Conservation (phyloP, 2,113 vertebrate species). For the Xiphophorus maculatus region DNA sequence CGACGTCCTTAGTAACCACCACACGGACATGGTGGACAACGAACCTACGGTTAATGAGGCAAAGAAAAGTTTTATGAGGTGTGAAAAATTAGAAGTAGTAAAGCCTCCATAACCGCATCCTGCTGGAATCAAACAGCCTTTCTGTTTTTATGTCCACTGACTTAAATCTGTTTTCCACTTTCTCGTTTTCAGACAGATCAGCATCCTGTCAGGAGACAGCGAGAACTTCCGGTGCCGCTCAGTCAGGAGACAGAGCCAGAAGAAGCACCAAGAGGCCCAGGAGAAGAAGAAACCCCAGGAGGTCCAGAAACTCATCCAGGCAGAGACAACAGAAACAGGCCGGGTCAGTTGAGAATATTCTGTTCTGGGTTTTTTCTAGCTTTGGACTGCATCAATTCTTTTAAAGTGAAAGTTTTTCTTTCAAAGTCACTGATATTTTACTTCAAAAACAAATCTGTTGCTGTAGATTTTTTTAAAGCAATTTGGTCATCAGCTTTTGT, state of each 20-base stretch:
- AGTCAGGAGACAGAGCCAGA: conserved; percentile 80
- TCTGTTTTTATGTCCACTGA: not conserved
- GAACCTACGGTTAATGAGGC: conserved; percentile 86
- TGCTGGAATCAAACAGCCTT: not conserved
- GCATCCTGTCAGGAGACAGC: conserved; percentile 86
- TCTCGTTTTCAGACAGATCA: conserved; percentile 84
- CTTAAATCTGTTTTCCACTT: rapidly evolving
- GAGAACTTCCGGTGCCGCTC: conserved; percentile 82
- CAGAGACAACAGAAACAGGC: conserved; percentile 87
- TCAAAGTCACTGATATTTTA: not conserved
- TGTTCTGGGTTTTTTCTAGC: not conserved
- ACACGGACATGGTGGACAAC: conserved; percentile 86
- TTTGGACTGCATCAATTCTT: no score
- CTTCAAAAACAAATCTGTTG: not conserved
- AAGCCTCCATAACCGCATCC: not conserved
- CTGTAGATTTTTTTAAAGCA: not conserved
- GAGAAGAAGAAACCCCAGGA: conserved; percentile 73
- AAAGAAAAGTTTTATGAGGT: conserved; percentile 92
- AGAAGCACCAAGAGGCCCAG: conserved; percentile 68
- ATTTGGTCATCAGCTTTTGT: not conserved
- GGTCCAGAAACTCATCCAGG: conserved; percentile 82
- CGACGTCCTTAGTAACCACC: conserved; percentile 89
- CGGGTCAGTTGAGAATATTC: conserved; percentile 73
- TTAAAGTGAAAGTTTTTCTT: not conserved
- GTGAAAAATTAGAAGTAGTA: conserved; percentile 7